Conservation (phyloP, 2,888 invertebrate genomes). For the Dicycla oo region DNA sequence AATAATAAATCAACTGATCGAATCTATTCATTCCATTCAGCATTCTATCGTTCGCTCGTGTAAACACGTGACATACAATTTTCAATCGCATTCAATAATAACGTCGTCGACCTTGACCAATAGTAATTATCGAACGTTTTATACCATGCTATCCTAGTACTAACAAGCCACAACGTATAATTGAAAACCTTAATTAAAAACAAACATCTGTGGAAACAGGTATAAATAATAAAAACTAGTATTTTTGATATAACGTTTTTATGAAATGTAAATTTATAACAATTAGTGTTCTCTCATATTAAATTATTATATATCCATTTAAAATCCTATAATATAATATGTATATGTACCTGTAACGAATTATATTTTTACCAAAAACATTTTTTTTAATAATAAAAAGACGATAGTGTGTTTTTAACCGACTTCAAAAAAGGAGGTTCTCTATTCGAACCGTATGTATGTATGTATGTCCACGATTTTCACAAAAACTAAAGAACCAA, state of each 20-base stretch:
- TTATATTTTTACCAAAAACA: not conserved
- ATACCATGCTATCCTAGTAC: conserved; percentile 55
- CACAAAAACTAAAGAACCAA: no score
- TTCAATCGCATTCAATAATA: conserved; percentile 60
- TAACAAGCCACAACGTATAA: conserved; percentile 15
- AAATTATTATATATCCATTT: not conserved
- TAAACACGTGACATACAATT: conserved; percentile 61
- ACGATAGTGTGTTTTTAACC: not conserved
- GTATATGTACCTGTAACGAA: no score
- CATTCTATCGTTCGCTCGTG: conserved; percentile 55
- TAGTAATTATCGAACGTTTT: conserved; percentile 49
- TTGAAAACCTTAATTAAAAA: conserved; percentile 37
- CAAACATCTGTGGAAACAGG: conserved; percentile 33
- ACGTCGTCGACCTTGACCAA: conserved; percentile 58
- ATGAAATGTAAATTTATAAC: conserved; percentile 24
- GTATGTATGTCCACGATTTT: no score
- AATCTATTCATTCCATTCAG: conserved; percentile 59
- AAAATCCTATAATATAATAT: no score
- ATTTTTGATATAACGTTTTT: conserved; percentile 10
- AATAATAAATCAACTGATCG: conserved; percentile 56
- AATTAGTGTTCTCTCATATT: conserved; percentile 17
- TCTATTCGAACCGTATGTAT: no score
- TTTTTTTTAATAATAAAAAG: not conserved
- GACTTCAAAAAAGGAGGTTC: no score
- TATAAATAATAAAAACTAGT: conserved; percentile 9